Percentiles rank a stretch among this genome's conserved stretches.
Conservation (phyloP, 2,888 invertebrate species). For the Dione juno region DNA sequence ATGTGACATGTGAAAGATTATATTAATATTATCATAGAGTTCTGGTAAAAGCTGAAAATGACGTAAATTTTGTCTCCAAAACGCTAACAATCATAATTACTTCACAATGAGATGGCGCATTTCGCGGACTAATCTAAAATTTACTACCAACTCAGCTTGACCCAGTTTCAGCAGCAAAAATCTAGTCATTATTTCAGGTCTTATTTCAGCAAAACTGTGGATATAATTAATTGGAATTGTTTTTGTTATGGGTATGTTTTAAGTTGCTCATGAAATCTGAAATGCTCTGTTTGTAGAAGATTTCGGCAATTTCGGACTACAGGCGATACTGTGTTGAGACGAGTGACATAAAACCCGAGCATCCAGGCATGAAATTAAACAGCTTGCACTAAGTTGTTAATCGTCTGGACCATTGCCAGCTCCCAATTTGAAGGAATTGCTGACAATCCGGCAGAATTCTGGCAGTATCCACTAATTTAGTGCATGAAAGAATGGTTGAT, state of each 20-base stretch:
- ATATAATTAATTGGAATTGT: conserved; percentile 31
- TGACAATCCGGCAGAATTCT: conserved; percentile 55
- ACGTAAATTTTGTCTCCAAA: conserved; percentile 26
- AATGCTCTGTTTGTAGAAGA: conserved; percentile 25
- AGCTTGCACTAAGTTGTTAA: conserved; percentile 71
- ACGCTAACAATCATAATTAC: conserved; percentile 29
- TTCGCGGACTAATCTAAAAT: conserved; percentile 36
- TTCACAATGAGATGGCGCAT: conserved; percentile 36
- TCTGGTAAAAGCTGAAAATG: conserved; percentile 13
- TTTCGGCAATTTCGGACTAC: conserved; percentile 27
- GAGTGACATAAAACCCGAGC: conserved; percentile 53
- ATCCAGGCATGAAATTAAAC: conserved; percentile 76
- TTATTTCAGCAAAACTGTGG: conserved; percentile 28
- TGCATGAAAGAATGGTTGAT: conserved; percentile 31
- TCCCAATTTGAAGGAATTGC: conserved; percentile 73
- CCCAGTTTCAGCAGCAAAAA: conserved; percentile 32
- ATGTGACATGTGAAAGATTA: background rate
- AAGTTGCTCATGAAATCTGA: conserved; percentile 27
- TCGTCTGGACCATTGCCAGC: conserved; percentile 71
- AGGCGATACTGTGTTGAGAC: conserved; percentile 22
- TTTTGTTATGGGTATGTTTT: conserved; percentile 22
- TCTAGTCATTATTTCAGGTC: conserved; percentile 30
- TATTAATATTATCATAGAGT: background rate
- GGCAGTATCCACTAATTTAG: conserved; percentile 47
- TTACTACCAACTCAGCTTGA: conserved; percentile 37